Evolutionary conservation across 2,797 vertebrate species (phyloP).

Genomic region (Rousettus madagascariensis): DNA sequence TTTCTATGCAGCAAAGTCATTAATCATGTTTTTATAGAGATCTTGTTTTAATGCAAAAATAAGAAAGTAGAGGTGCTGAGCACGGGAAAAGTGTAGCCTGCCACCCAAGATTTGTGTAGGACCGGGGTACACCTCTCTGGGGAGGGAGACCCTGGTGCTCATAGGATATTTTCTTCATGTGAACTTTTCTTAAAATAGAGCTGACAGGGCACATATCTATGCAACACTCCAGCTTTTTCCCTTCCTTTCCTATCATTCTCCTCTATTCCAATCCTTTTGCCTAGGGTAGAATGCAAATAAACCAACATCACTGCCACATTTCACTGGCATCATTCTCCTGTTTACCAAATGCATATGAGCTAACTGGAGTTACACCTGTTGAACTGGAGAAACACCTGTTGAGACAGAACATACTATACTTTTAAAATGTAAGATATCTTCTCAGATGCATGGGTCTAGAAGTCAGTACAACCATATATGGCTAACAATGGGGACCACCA

Average conservation of each 20-base stretch:
- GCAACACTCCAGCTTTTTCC: neutral
- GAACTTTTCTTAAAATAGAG: neutral
- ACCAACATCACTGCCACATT: neutral
- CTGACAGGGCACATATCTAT: neutral
- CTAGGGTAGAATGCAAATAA: neutral
- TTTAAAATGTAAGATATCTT: neutral
- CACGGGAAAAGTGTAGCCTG: neutral
- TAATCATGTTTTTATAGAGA: neutral
- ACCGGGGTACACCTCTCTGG: neutral
- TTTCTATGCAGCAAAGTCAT: neutral
- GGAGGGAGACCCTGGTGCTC: neutral
- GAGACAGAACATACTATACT: neutral
- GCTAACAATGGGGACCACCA: neutral
- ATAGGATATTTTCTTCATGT: neutral
- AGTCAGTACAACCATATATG: neutral
- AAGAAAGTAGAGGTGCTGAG: neutral
- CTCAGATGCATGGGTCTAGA: neutral
- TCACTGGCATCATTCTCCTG: neutral
- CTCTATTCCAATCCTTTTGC: neutral
- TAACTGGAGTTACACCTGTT: neutral
- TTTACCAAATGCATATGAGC: neutral
- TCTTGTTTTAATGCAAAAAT: neutral
- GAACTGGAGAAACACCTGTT: neutral
- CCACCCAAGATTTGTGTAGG: neutral
- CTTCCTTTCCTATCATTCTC: neutral